These are phyloP conservation scores for Cynocephalus volans DNA, from an alignment of 2,113 vertebrate genomes.

Conservation along the genomic window DNA sequence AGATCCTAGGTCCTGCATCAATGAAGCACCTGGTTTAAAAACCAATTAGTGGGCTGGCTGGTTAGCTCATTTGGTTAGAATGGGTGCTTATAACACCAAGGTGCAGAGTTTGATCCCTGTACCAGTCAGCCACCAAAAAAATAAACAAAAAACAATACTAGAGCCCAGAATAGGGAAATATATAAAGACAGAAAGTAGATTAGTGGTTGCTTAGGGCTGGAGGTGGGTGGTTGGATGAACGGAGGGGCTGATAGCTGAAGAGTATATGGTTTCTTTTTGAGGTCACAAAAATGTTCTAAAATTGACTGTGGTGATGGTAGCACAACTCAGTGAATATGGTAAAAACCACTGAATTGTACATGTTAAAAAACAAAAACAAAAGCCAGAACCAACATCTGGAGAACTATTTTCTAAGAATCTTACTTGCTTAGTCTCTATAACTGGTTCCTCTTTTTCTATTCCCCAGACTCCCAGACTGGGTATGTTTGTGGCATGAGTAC, in stretches of 20 bases:
- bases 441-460: not conserved
- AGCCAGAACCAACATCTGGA: not conserved
- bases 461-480: not conserved
- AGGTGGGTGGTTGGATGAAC: too few species aligned
- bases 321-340: not conserved
- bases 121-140: too few species aligned
- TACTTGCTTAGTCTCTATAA: not conserved
- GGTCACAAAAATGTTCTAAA: constrained; percentile 28
- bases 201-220: not conserved
- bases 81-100: too few species aligned
- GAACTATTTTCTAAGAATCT: not conserved
- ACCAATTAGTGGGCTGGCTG: not conserved
- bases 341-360: not conserved
- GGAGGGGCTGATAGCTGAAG: not conserved
- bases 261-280: not conserved
- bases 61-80: too few species aligned
- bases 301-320: not conserved
- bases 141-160: too few species aligned
- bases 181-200: not conserved
- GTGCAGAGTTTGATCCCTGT: too few species aligned
- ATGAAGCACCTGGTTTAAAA: not conserved
- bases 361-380: not conserved
- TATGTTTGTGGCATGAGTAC: not conserved
- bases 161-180: not conserved
- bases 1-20: not conserved